Evolutionary conservation across 2,888 invertebrate genomes (phyloP), one percentile per base, ranked within the genome.

Genomic region (Ichneumoninae sp.): DNA sequence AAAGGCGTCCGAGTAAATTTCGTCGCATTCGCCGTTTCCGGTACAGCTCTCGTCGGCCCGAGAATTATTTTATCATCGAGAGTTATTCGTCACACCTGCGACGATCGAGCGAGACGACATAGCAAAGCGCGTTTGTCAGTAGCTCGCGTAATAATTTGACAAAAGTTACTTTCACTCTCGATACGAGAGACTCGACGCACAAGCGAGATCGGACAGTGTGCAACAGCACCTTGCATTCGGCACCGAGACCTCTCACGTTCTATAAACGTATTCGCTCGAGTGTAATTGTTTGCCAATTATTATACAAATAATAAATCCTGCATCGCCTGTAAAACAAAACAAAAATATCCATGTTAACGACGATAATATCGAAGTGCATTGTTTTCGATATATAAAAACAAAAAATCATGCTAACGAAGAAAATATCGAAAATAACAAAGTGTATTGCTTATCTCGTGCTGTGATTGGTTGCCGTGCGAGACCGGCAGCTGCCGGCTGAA

Each of bases 101-200:
- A 44, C 65, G 57, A 68, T 73, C 77, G 73, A 82, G 57, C 77
- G 82, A 26, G 33, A 47, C 68, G 81, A 76, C 52, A 68, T 77
- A 66, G 77, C 77, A 73, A 73, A 82, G 77, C 71, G 65, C 82
- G 82, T 82, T 82, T 73, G 82, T 82, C 77, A 75, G 82, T 77
- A 71, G 66, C 66, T 82, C 82, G 76, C 66, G 82, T 77, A 77
- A 82, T 82, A 82, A 82, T 82, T 82, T 82, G 82, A 82, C 82
- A 82, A 82, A 82, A 82, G 82, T 82, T 77, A 82, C 82, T 82
- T 82, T 82, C 82, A 82, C 57, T 82, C 82, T 82, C 77, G 54
- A 77, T 82, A 69, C 50, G 74, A 57, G 57, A 57, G 57, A 8
- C 50, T 74, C 60, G 66, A 60, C 82, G 60, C 52, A 26, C 54